Conservation (phyloP, 1,140 invertebrate species). For the Heterodera carotae region DNA sequence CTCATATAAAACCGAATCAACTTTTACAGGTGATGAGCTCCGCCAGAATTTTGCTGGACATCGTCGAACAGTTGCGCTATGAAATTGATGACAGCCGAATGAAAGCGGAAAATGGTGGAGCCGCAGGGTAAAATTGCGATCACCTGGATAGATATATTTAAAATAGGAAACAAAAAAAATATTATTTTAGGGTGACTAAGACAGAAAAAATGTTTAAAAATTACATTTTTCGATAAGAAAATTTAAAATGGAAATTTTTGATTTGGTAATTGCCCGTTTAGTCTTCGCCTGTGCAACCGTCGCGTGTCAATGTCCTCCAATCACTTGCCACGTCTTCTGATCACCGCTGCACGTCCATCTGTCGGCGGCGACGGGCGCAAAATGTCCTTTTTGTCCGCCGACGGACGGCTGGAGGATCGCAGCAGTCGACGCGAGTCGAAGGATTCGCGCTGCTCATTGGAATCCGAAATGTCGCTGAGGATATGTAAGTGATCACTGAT, state of each 20-base stretch:
- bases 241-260: no score
- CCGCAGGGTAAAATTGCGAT: no score
- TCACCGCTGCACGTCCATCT: slow-evolving; percentile 63
- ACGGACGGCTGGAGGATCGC: slow-evolving; percentile 59
- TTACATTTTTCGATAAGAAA: no score
- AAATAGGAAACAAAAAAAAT: no score
- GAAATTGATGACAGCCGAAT: slow-evolving; percentile 52
- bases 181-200: no score
- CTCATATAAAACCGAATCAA: neutral
- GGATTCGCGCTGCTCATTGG: slow-evolving; percentile 55
- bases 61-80: slow-evolving; percentile 61
- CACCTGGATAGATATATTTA: no score
- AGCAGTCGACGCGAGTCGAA: slow-evolving; percentile 55
- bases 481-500: slow-evolving; percentile 29
- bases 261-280: no score
- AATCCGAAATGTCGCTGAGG: slow-evolving; percentile 62
- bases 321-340: slow-evolving; percentile 61
- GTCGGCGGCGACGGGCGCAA: slow-evolving; percentile 55
- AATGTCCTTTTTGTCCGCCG: slow-evolving; percentile 65
- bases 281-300: slow-evolving; percentile 53
- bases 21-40: slow-evolving; percentile 36
- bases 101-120: slow-evolving; percentile 42
- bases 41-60: slow-evolving; percentile 59
- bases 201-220: no score
- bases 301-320: slow-evolving; percentile 58